phyloP scores from a whole-genome alignment of 1,140 invertebrate species.

The Lordiphosa mommai region DNA sequence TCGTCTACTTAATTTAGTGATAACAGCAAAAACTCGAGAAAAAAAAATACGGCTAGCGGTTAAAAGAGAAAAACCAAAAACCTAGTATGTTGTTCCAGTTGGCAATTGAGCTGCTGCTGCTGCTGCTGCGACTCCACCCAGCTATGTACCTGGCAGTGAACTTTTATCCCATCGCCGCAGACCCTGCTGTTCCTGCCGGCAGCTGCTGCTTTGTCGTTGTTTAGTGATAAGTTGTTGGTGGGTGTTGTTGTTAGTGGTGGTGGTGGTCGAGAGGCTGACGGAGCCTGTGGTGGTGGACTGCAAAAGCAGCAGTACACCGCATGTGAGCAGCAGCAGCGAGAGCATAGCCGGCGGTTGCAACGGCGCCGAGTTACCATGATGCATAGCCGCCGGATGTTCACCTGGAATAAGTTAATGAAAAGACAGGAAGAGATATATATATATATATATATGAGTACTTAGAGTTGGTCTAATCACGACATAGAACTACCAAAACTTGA shows the following conservation, averaged over 20 bases:
- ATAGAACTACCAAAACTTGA: no score
- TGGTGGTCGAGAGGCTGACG: slow-evolving; percentile 2
- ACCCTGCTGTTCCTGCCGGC: background rate
- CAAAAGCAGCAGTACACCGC: slow-evolving; percentile 30
- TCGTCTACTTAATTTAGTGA: slow-evolving; percentile 55
- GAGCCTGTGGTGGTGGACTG: slow-evolving; percentile 10
- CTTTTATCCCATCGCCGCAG: background rate
- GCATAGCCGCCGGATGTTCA: slow-evolving; percentile 91
- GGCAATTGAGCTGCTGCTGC: slow-evolving; percentile 16
- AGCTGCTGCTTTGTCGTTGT: slow-evolving; percentile 5
- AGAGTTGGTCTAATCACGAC: no score
- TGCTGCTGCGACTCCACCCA: slow-evolving; percentile 1
- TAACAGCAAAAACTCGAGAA: slow-evolving; percentile 23
- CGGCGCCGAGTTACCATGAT: slow-evolving; percentile 83
- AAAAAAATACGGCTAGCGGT: no score
- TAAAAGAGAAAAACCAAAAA: background rate
- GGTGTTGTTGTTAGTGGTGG: slow-evolving; percentile 2
- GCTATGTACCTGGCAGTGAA: slow-evolving; percentile 41
- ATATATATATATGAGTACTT: no score
- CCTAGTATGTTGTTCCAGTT: slow-evolving; percentile 35
- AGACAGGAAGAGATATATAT: no score
- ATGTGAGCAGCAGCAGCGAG: slow-evolving; percentile 43
- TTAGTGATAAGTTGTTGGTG: slow-evolving; percentile 3
- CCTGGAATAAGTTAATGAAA: slow-evolving; percentile 80
- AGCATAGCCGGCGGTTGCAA: slow-evolving; percentile 64